phyloP scores from a whole-genome alignment of 2,797 vertebrate species.

The Clarias pachynema region DNA sequence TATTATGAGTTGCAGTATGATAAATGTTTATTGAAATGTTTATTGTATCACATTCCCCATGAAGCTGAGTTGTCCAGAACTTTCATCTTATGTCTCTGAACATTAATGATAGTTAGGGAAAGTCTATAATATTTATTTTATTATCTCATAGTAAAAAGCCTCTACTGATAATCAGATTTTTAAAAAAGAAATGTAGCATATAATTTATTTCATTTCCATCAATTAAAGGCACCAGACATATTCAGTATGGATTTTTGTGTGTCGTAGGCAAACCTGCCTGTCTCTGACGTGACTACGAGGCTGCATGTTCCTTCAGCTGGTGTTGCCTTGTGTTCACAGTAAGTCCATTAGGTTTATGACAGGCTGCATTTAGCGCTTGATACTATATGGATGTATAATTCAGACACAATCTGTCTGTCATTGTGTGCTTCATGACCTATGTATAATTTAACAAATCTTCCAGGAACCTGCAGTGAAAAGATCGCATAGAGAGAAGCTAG shows the following conservation, averaged over 20 bases:
- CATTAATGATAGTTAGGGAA: constrained; percentile 2
- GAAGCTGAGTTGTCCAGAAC: not conserved
- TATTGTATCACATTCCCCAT: constrained; percentile 2
- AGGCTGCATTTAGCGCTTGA: constrained; percentile 35
- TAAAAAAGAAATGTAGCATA: not conserved
- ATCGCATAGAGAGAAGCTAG: not conserved
- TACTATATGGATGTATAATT: constrained; percentile 5
- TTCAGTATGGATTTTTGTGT: constrained; percentile 5
- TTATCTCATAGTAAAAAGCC: not conserved
- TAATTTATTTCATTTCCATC: not conserved
- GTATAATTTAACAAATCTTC: constrained; percentile 32
- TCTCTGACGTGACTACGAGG: not conserved
- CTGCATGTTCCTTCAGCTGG: constrained; percentile 19
- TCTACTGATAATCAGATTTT: too few relatives aligned
- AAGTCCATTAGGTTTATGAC: constrained; percentile 48
- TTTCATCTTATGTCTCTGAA: not conserved
- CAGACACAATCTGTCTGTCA: constrained; percentile 44
- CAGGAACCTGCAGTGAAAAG: not conserved
- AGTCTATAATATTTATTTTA: not conserved
- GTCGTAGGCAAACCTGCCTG: constrained; percentile 6
- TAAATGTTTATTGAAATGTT: not conserved
- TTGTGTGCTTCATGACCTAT: constrained; percentile 44
- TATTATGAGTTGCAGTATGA: not conserved
- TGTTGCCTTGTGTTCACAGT: constrained; percentile 38
- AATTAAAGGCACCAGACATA: not conserved